Base-by-base conservation (phyloP, 1,140 invertebrate genomes). In the Cheumatopsyche charites region DNA sequence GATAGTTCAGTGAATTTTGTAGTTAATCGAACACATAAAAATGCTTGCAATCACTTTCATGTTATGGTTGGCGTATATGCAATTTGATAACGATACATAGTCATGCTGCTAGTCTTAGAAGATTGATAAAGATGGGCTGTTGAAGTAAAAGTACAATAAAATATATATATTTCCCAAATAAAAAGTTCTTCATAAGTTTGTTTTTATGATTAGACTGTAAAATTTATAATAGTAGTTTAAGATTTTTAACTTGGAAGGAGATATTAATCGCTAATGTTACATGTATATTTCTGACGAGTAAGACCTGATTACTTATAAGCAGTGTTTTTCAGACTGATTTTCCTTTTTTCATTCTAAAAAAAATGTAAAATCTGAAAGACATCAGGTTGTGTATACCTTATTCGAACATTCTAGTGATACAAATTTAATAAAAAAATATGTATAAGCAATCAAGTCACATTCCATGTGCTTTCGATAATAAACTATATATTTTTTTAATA, bases 231-330 rank as follows among this genome's bases (percentile, higher is more conserved):
- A 13, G 23, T 25, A 52, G 49, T 25, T 6, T 58, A 58, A 58
- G 55, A n/a, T 58, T 58, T 36, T 13, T 58, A 58, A 58, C 21
- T 58, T 58, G 55, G 25, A 13, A 58, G 23, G 55, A 58, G 25
- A 58, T 58, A 11, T 58, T 17, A 21, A 25, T n/a, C 19, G 19
- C 19, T 12, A 26, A 58, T 58, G 21, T 23, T 26, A 21, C 55
- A 25, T 58, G 55, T 58, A 58, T 58, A 58, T 58, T 58, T 58
- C 25, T 19, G 23, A 25, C 21, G 25, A 58, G 17, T 58, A 58
- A 58, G 55, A 58, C 55, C 55, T 58, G 55, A 58, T 58, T 58
- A 58, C 55, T 58, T 58, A 58, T 58, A 58, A 58, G 55, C 55
- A 58, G 25, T 58, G 55, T 25, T 58, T 58, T 19, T 58, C 21